Evolutionary conservation across 2,113 vertebrate genomes (phyloP).

Genomic region (Cololabis saira): DNA sequence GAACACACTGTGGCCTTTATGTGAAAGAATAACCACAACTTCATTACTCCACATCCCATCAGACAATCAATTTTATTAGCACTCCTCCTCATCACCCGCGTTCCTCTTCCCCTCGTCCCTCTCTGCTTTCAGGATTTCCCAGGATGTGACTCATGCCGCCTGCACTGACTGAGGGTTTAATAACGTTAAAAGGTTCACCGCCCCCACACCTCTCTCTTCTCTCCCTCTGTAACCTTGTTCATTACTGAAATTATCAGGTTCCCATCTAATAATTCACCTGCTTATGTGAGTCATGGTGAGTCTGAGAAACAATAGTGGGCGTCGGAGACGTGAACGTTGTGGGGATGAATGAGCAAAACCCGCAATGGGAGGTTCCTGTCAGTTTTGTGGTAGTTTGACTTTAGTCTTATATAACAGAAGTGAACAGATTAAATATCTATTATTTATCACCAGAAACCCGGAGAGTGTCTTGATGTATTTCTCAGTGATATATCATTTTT

Average conservation of each 20-base stretch:
- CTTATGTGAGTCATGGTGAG: constrained; percentile 16
- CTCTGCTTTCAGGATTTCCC: constrained; percentile 12
- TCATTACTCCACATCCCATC: constrained; percentile 61
- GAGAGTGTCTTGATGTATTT: constrained; percentile 20
- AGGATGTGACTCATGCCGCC: constrained; percentile 14
- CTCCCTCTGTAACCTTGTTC: constrained; percentile 45
- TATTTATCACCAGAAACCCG: constrained; percentile 51
- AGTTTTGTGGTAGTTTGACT: constrained; percentile 8
- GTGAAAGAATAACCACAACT: constrained; percentile 62
- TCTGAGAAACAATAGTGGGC: constrained; percentile 12
- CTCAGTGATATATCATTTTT: constrained; percentile 62
- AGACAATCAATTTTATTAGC: constrained; percentile 62
- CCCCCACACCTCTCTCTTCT: constrained; percentile 42
- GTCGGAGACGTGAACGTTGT: neutral
- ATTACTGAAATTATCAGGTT: constrained; percentile 63
- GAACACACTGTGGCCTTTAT: constrained; percentile 41
- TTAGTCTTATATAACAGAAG: constrained; percentile 17
- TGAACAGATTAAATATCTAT: constrained; percentile 54
- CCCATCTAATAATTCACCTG: constrained; percentile 38
- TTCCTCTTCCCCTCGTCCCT: constrained; percentile 24
- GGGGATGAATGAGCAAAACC: neutral
- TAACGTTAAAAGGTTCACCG: constrained; percentile 71
- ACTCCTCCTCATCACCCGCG: constrained; percentile 36
- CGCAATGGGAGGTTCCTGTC: neutral
- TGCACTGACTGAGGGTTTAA: constrained; percentile 66